Evolutionary conservation across 2,888 invertebrate species (phyloP).

Genomic region (Coecobrya sp.): DNA sequence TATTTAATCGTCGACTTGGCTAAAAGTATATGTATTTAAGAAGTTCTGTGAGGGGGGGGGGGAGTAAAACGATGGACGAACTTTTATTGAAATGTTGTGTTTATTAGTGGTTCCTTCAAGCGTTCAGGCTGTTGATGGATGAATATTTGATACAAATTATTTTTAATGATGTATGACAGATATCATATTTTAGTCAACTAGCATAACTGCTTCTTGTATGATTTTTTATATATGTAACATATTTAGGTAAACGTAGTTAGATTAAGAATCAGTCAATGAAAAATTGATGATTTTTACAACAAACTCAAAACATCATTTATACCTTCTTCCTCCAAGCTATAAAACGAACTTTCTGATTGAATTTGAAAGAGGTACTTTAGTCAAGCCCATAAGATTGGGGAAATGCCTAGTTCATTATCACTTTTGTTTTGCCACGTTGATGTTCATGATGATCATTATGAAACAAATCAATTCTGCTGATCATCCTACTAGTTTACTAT

Average conservation of each 20-base stretch:
- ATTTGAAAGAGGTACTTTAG: not conserved
- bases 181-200: constrained; percentile 1
- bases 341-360: constrained; percentile 31
- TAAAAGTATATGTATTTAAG: too few relatives aligned
- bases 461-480: not conserved
- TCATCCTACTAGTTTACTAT: not conserved
- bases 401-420: constrained; percentile 1
- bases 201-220: too few relatives aligned
- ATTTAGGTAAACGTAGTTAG: too few relatives aligned
- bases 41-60: too few relatives aligned
- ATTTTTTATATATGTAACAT: too few relatives aligned
- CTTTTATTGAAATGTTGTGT: too few relatives aligned
- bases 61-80: too few relatives aligned
- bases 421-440: not conserved
- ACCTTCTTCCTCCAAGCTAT: not conserved
- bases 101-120: too few relatives aligned
- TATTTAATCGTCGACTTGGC: not conserved
- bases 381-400: not conserved
- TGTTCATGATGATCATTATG: not conserved
- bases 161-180: constrained; percentile 10
- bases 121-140: too few relatives aligned
- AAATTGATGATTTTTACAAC: not conserved
- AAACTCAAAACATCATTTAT: not conserved
- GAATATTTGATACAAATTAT: not conserved
- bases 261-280: not conserved